Base-by-base conservation (phyloP, 2,888 invertebrate species). In the Piscicola geometra region DNA sequence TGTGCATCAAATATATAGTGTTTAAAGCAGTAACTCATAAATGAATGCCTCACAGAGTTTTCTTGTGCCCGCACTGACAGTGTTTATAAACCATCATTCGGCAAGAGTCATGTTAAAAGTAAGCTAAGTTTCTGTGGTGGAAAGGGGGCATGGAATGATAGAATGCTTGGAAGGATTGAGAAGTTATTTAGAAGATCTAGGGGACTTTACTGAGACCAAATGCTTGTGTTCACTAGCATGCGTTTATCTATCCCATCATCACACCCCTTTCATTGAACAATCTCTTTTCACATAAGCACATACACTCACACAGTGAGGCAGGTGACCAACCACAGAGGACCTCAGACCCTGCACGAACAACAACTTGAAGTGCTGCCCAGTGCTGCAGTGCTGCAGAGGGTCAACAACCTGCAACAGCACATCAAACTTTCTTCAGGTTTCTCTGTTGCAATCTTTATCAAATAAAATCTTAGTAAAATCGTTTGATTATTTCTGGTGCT, bases 71-170 rank as follows among this genome's bases (percentile, higher is more conserved):
- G 74, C 1, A 41, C 66, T 15, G 74, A 74, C 15, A 35, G 66
- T 36, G 74, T 74, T 12, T 74, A 64, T 41, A 41, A 35, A 64
- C 74, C 66, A 36, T 64, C 56, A 25, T n/a, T 30, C 32, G 74
- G 74, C 35, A 35, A 74, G 41, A 36, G 74, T 1, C 74, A 74
- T 35, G 35, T 74, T 32, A 12, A 28, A 47, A 64, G 74, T 74
- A 28, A 66, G 72, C n/a, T n/a, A n/a, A n/a, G n/a, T n/a, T n/a
- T n/a, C n/a, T n/a, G n/a, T n/a, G n/a, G n/a, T n/a, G n/a, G n/a
- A n/a, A n/a, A n/a, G n/a, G n/a, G n/a, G n/a, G n/a, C n/a, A n/a
- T n/a, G n/a, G n/a, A n/a, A n/a, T n/a, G n/a, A n/a, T n/a, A n/a
- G n/a, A n/a, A n/a, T n/a, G n/a, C n/a, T n/a, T n/a, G n/a, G n/a